Evolutionary conservation across 1,140 invertebrate species (phyloP), one percentile per base, ranked within the genome.

Genomic region (Meloidogyne hapla): DNA sequence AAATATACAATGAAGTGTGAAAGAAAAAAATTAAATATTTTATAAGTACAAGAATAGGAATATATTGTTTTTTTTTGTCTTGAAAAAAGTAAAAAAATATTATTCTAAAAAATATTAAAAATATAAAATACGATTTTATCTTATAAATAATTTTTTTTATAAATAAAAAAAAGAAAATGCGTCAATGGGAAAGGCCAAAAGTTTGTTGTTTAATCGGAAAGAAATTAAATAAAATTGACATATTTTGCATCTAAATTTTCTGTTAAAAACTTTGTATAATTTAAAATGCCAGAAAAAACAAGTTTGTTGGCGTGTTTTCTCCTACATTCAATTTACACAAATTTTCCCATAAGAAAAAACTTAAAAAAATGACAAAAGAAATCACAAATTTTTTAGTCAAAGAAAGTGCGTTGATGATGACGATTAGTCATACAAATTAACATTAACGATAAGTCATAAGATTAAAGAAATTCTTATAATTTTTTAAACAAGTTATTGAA

Each of bases 241-340:
- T 56, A 56, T 56, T 56, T 56, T 56, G n/a, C 48, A 48, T 56
- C 48, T 56, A 56, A 56, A 56, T n/a, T 56, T 56, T 56, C 48
- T 18, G 48, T 56, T 56, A 56, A 56, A 56, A 48, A 48, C n/a
- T 56, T 56, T 56, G 0, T 56, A 18, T 18, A n/a, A n/a, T 56
- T 56, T 56, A n/a, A 56, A 56, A 56, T 56, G 48, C 48, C 18
- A 56, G n/a, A 5, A n/a, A 56, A 56, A 21, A 56, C 18, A 6
- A n/a, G 18, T n/a, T 48, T 48, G 48, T 56, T 56, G n/a, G 18
- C 5, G 48, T n/a, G 18, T n/a, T 56, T 56, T 56, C 12, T 56
- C 33, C 33, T 56, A n/a, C 3, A 56, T 56, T 56, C n/a, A 56
- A 56, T 56, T 56, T 56, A n/a, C n/a, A 56, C 48, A 56, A 56